phyloP scores from a whole-genome alignment of 2,113 vertebrate species.

The Eidolon helvum region DNA sequence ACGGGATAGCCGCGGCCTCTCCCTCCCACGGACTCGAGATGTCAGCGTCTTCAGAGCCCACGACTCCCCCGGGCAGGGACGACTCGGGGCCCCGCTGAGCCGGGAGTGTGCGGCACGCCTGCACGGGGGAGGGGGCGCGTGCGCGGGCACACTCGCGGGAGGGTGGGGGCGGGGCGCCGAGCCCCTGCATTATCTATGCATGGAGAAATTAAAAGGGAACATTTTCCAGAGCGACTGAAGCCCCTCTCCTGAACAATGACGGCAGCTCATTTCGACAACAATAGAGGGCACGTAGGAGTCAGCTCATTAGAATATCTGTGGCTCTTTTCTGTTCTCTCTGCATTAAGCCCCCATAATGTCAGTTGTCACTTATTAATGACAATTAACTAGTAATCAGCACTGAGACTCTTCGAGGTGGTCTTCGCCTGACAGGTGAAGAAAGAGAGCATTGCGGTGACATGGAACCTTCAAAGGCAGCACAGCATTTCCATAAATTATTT shows the following conservation, averaged over 20 bases:
- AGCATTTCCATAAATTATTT: slow-evolving; percentile 90
- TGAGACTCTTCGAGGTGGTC: slow-evolving; percentile 90
- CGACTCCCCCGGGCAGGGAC: no score
- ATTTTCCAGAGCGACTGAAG: slow-evolving; percentile 87
- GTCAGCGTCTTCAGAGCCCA: no score
- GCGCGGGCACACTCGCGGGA: slow-evolving; percentile 26
- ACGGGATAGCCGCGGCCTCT: no score
- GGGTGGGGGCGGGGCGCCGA: slow-evolving; percentile 67
- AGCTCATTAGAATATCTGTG: slow-evolving; percentile 92
- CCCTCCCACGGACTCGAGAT: no score
- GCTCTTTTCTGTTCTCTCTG: slow-evolving; percentile 89
- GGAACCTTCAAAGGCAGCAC: slow-evolving; percentile 88
- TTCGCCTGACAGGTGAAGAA: slow-evolving; percentile 90
- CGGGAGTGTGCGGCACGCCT: no score
- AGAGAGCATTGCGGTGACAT: slow-evolving; percentile 88
- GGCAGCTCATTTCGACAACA: slow-evolving; percentile 90
- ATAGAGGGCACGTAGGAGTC: slow-evolving; percentile 91
- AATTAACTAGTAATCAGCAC: slow-evolving; percentile 92
- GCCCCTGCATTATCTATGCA: slow-evolving; percentile 87
- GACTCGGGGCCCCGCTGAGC: no score
- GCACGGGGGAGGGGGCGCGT: slow-evolving; percentile 36
- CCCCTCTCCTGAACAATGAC: slow-evolving; percentile 89
- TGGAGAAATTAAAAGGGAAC: slow-evolving; percentile 88
- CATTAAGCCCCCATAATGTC: slow-evolving; percentile 91
- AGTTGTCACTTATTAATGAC: slow-evolving; percentile 94